Base-by-base conservation (phyloP, 2,797 vertebrate genomes). In the Urophycis tenuis region DNA sequence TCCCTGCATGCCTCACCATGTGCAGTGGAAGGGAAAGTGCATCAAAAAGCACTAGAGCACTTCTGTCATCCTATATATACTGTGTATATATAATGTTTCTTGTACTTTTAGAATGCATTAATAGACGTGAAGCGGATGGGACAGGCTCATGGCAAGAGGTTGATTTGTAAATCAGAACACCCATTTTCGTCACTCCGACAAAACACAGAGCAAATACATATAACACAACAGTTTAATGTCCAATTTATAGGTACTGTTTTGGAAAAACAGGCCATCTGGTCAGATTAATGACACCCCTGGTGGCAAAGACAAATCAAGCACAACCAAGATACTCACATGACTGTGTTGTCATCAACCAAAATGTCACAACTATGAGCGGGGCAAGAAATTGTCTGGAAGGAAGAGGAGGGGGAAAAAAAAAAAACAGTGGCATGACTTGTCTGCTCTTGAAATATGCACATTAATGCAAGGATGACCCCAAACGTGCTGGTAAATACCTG, bases 321-420 rank as follows among this genome's bases (percentile, higher is more conserved):
- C 78, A 25, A 77, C 72, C 78, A 2, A 70, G 60, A 82, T 93
- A 98, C 98, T 99, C 94, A 99, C 98, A 99, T 99, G 92, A 99
- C 97, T 91, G 98, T 99, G 93, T 96, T 99, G 95, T 99, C 98
- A 92, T 99, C 98, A 76, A 99, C 98, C 94, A 99, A 95, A 92
- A 99, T 99, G 94, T 99, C 98, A 95, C 98, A 99, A 93, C 97
- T 98, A 92, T 99, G 98, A 93, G 97, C 98, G 89, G 98, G 97
- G 90, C 98, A 99, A 75, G 98, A 99, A 94, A 99, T 99, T 81
- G 97, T 99, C 97, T 99, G 86, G 74, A 80, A 87, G 80, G 39
- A 88, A 64, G 89, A 86, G 53, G n/a, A 15, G 45, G 35, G n/a
- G n/a, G n/a, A n/a, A n/a, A n/a, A n/a, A n/a, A 87, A 74, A 87